Evolutionary conservation across 2,113 vertebrate species (phyloP).

Genomic region (Brienomyrus longianalis): DNA sequence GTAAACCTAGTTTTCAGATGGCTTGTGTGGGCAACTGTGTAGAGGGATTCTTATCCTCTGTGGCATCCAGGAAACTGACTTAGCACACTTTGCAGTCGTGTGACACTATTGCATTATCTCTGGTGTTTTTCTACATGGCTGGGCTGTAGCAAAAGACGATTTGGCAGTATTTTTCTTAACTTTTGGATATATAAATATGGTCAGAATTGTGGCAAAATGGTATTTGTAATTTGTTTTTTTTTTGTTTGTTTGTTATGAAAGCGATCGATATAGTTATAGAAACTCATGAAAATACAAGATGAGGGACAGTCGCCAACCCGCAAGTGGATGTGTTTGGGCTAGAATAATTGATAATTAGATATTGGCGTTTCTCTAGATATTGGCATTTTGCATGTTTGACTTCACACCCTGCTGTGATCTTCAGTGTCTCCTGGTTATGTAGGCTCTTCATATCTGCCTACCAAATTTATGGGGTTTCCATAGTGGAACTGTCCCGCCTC

Average conservation of each 20-base stretch:
- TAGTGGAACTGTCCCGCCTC: background rate
- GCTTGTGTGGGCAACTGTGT: background rate
- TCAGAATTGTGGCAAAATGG: background rate
- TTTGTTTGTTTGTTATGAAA: background rate
- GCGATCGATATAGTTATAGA: background rate
- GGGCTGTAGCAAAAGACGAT: background rate
- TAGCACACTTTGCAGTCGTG: background rate
- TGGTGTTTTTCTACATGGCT: background rate
- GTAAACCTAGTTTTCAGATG: background rate
- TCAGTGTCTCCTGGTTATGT: background rate
- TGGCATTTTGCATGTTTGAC: background rate
- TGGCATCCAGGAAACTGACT: background rate
- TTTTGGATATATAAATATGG: background rate
- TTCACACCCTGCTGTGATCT: background rate
- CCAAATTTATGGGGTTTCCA: background rate
- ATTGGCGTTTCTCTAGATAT: background rate
- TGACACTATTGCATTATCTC: background rate
- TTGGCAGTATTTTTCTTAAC: background rate
- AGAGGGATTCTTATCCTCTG: background rate
- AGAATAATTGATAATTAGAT: slow-evolving; percentile 6
- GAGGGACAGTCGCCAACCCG: background rate
- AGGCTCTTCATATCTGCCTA: background rate
- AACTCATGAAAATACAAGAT: background rate
- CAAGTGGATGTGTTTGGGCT: background rate
- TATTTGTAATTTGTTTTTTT: background rate